A percentile compares a stretch with the other conserved stretches of the same genome.
Conservation (phyloP, 2,888 invertebrate species). For the Chymomyza procnemis region DNA sequence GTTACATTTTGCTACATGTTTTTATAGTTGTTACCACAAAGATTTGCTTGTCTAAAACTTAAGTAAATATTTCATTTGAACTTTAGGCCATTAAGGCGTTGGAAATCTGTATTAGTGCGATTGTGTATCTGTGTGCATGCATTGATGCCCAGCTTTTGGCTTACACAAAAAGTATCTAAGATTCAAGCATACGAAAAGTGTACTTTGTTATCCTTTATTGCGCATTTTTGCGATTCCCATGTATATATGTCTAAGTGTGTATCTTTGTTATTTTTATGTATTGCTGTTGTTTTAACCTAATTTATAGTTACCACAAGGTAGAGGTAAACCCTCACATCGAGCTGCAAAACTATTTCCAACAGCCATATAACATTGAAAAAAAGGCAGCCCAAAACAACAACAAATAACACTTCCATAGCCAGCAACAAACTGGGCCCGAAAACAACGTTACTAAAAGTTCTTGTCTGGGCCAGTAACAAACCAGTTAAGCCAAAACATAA, state of each 20-base stretch:
- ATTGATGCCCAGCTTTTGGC: not conserved
- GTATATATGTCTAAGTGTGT: not conserved
- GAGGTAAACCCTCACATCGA: slow-evolving; percentile 56
- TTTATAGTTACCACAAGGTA: slow-evolving; percentile 57
- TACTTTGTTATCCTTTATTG: slow-evolving; percentile 74
- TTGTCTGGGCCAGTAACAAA: slow-evolving; percentile 5
- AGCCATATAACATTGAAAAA: slow-evolving; percentile 52
- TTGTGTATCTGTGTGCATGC: not conserved
- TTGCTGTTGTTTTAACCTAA: slow-evolving; percentile 67
- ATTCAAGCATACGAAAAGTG: slow-evolving; percentile 58
- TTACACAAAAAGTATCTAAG: slow-evolving; percentile 46
- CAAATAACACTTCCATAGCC: slow-evolving; percentile 4
- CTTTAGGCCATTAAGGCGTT: slow-evolving; percentile 63
- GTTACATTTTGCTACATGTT: not conserved
- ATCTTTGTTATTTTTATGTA: slow-evolving; percentile 14
- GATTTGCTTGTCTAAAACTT: slow-evolving; percentile 32
- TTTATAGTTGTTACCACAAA: not conserved
- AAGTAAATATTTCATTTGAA: slow-evolving; percentile 65
- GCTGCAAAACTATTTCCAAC: slow-evolving; percentile 57
- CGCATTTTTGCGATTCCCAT: slow-evolving; percentile 57
- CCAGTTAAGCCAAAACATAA: no score
- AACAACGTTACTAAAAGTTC: not conserved
- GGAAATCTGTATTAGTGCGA: not conserved
- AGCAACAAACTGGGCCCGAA: slow-evolving; percentile 20
- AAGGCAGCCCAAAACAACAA: slow-evolving; percentile 30